Evolutionary conservation across 2,113 vertebrate genomes (phyloP).

Genomic region (Syrrhaptes paradoxus): DNA sequence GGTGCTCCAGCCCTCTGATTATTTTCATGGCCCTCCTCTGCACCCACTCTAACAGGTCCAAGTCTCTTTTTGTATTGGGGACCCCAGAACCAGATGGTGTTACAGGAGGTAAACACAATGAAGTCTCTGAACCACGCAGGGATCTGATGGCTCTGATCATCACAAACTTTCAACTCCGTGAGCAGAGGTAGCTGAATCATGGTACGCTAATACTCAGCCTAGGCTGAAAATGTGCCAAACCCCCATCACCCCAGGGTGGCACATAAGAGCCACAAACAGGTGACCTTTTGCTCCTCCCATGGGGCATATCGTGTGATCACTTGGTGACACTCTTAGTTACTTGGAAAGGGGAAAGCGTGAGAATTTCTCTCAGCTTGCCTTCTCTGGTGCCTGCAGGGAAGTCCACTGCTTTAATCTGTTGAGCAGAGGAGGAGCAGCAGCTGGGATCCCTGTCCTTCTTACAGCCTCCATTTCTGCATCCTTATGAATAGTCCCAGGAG

Average conservation of each 20-base stretch:
- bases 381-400: not conserved
- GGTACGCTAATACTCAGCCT: not conserved
- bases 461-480: not conserved
- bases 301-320: not conserved
- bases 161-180: not conserved
- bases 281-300: not conserved
- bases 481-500: not conserved
- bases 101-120: not conserved
- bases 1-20: not conserved
- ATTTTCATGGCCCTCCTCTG: not conserved
- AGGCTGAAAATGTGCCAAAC: not conserved
- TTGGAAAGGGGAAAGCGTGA: not conserved
- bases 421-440: not conserved
- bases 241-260: not conserved
- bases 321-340: not conserved
- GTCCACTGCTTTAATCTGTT: not conserved
- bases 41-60: not conserved
- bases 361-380: not conserved
- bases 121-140: not conserved
- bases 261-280: not conserved
- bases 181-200: not conserved
- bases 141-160: not conserved
- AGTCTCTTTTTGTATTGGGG: not conserved
- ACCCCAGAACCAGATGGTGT: not conserved
- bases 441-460: not conserved